Percentiles rank a stretch among this genome's conserved stretches.
Evolutionary conservation across 2,797 vertebrate genomes (phyloP).

Genomic region (Pseudochromis fuscus): DNA sequence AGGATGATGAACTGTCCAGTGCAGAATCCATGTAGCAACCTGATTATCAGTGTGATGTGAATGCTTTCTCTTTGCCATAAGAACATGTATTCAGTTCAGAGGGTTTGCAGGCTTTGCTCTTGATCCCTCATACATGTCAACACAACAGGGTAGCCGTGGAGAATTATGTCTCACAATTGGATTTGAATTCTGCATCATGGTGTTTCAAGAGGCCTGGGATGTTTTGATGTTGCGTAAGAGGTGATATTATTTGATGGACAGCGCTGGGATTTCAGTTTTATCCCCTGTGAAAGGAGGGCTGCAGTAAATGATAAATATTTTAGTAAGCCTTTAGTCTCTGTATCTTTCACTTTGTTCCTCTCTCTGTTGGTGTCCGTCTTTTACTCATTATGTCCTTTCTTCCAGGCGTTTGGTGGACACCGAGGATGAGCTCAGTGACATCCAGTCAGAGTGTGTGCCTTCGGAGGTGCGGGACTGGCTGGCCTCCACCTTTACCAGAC

Average conservation of each 20-base stretch:
- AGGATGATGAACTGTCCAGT: conserved; percentile 59
- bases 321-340: conserved; percentile 26
- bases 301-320: conserved; percentile 43
- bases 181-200: conserved; percentile 47
- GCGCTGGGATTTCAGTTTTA: conserved; percentile 53
- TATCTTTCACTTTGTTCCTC: conserved; percentile 13
- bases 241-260: conserved; percentile 60
- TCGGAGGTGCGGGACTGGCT: conserved; percentile 98
- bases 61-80: conserved; percentile 54
- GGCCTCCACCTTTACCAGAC: conserved; percentile 96
- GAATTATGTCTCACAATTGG: conserved; percentile 70
- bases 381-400: background rate
- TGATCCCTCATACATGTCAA: conserved; percentile 71
- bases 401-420: conserved; percentile 94
- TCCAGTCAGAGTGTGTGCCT: conserved; percentile 96
- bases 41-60: conserved; percentile 60
- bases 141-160: conserved; percentile 50
- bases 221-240: conserved; percentile 65
- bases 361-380: background rate
- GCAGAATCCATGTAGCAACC: conserved; percentile 47
- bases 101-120: conserved; percentile 60
- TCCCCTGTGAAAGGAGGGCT: conserved; percentile 39
- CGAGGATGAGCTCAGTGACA: conserved; percentile 98
- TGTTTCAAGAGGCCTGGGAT: conserved; percentile 46
- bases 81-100: conserved; percentile 59